phyloP scores from a whole-genome alignment of 2,888 invertebrate species.

The Pristionchus entomophagus region DNA sequence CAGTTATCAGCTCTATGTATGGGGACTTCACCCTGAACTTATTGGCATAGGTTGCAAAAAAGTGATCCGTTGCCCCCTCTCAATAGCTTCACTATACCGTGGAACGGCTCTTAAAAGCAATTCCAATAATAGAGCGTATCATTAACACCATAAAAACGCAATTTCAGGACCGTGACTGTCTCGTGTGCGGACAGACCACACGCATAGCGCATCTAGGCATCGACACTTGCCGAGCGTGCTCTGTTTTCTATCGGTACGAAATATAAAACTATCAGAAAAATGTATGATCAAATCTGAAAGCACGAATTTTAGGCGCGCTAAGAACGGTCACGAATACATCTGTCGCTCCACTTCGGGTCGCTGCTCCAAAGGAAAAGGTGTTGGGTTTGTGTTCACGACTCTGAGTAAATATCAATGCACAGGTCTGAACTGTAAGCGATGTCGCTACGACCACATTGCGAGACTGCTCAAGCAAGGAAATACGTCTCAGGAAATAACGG shows the following conservation, averaged over 20 bases:
- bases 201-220: background rate
- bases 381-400: background rate
- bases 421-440: slow-evolving; percentile 3
- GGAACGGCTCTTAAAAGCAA: too few relatives aligned
- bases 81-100: too few relatives aligned
- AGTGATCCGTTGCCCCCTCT: too few relatives aligned
- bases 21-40: too few relatives aligned
- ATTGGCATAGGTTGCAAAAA: too few relatives aligned
- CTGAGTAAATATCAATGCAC: too few relatives aligned
- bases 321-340: background rate
- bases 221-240: background rate
- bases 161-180: background rate
- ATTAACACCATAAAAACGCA: too few relatives aligned
- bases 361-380: background rate
- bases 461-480: background rate
- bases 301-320: background rate
- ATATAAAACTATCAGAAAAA: background rate
- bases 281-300: background rate
- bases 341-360: background rate
- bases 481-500: too few relatives aligned
- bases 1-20: too few relatives aligned
- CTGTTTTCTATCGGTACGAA: background rate
- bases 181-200: background rate
- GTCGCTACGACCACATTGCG: background rate
- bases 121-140: too few relatives aligned